Conservation (phyloP, 1,140 invertebrate species). For the Neodiprion virginianus region DNA sequence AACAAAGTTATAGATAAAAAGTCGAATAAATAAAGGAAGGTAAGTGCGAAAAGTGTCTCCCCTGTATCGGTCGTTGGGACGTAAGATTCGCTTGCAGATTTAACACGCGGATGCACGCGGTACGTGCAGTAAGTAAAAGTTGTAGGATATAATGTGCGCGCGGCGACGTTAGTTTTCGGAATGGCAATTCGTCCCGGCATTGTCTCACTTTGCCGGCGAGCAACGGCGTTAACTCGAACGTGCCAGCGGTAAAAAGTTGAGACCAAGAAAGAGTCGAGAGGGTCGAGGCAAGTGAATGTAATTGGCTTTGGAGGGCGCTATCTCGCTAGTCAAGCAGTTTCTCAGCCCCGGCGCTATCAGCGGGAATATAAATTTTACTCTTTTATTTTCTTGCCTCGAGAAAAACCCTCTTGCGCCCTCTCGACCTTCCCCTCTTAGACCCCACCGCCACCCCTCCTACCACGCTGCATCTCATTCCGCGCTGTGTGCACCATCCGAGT, state of each 20-base stretch:
- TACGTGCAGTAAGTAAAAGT: too few species aligned
- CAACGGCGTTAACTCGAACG: neutral
- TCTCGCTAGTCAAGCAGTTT: conserved; percentile 56
- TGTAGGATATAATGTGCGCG: too few species aligned
- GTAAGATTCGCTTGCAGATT: too few species aligned
- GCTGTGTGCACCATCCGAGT: neutral
- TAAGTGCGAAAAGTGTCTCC: too few species aligned
- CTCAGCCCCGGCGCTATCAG: conserved; percentile 53
- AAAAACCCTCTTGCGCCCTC: neutral
- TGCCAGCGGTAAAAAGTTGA: conserved; percentile 7
- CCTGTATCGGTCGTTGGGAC: too few species aligned
- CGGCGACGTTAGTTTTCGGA: neutral
- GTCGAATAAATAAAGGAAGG: too few species aligned
- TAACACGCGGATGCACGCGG: too few species aligned
- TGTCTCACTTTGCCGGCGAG: neutral
- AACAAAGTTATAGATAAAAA: too few species aligned
- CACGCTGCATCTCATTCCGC: neutral
- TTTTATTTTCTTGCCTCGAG: conserved; percentile 38
- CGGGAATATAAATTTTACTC: conserved; percentile 53
- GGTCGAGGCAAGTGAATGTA: conserved; percentile 53
- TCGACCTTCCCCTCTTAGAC: neutral
- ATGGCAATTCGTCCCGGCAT: neutral
- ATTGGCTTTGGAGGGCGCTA: conserved; percentile 53
- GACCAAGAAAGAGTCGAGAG: conserved; percentile 27
- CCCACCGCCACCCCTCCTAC: neutral